Evolutionary conservation across 2,113 vertebrate species (phyloP).

Genomic region (Grus americana): DNA sequence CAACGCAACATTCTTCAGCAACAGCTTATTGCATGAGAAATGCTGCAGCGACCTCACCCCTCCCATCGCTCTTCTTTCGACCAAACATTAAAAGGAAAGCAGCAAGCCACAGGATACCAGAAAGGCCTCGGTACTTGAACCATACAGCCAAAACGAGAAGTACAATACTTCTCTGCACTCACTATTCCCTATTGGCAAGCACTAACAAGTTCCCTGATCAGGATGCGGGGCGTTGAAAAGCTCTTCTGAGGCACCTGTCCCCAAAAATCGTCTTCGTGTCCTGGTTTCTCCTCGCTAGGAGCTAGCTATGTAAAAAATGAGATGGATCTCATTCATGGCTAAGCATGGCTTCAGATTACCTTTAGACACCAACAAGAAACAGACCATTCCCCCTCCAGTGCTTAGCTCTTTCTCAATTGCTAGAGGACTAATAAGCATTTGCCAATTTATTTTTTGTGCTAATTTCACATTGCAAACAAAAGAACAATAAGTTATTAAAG

Average conservation of each 20-base stretch:
- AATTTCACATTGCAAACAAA: not conserved
- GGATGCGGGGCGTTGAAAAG: rapidly evolving
- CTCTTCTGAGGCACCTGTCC: not conserved
- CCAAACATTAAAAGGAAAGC: not conserved
- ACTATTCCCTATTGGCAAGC: not conserved
- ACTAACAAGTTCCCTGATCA: not conserved
- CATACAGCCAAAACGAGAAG: rapidly evolving
- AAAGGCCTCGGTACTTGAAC: not conserved
- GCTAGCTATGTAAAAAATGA: not conserved
- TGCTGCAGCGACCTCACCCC: not conserved
- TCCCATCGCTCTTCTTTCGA: not conserved
- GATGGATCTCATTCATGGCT: not conserved
- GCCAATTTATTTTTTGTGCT: not conserved
- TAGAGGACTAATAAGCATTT: not conserved
- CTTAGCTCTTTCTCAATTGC: not conserved
- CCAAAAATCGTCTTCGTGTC: not conserved
- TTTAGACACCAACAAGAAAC: not conserved
- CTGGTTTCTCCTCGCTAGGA: not conserved
- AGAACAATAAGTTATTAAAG: not conserved
- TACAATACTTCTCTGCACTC: not conserved
- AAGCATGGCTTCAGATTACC: not conserved
- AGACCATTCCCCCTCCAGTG: not conserved
- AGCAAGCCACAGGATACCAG: not conserved
- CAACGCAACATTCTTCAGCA: not conserved
- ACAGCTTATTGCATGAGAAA: not conserved